Base-by-base conservation (phyloP, 2,888 invertebrate genomes). In the Stictocephala bisonia region DNA sequence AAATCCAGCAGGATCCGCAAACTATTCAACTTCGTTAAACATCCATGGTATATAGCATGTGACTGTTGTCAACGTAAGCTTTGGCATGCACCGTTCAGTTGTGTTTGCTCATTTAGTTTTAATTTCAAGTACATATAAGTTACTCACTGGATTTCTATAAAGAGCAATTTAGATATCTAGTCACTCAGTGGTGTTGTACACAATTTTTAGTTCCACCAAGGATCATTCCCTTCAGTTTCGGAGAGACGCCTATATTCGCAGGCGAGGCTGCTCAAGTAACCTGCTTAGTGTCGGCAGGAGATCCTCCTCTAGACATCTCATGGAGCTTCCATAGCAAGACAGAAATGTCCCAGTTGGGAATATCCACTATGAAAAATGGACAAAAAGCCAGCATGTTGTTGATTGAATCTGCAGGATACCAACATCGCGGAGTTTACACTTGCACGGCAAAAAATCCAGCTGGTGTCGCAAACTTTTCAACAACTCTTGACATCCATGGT, bases 141-240 rank as follows among this genome's bases (percentile, higher is more conserved):
- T n/a, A n/a, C n/a, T n/a, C n/a, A n/a, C n/a, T n/a, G 9, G 15
- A 4, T 44, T 15, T n/a, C 44, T 44, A 9, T 15, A n/a, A n/a
- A 44, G n/a, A 44, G n/a, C 7, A 64, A 6, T 7, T n/a, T 48
- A 48, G 50, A 48, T 48, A n/a, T 9, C 35, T 71, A 11, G 41
- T 20, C 35, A n/a, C 40, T 18, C 11, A 29, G 26, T n/a, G 24
- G 15, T 35, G 15, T 71, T 51, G 41, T 48, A 31, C 40, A 24
- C 18, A 11, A 53, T 50, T 71, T 41, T 68, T 86, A 92, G 92
- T 92, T 85, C 88, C 89, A 81, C 92, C 92, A 77, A 90, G 89
- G 86, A 90, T 92, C 81, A 87, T 89, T 77, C 89, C 88, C 76
- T 92, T 92, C 82, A 83, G 86, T 77, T 90, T 91, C 81, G 91